Conservation (phyloP, 2,888 invertebrate genomes). For the Polyommatus iphigenia region DNA sequence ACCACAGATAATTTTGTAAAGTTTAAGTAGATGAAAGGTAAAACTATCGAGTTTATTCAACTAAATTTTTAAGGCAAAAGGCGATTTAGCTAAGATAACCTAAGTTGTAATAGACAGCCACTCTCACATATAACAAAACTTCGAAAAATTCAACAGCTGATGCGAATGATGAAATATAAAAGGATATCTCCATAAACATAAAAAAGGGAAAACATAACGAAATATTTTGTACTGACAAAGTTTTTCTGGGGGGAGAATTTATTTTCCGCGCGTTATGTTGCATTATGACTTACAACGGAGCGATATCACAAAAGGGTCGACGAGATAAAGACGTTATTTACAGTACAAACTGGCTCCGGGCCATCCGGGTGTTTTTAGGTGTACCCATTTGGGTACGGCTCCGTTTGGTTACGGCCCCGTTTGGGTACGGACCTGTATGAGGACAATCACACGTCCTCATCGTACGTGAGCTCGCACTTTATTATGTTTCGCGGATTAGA, state of each 20-base stretch:
- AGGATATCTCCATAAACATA: slow-evolving; percentile 8
- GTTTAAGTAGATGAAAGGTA: not conserved
- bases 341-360: slow-evolving; percentile 48
- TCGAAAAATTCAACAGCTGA: slow-evolving; percentile 1
- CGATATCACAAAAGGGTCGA: slow-evolving; percentile 29
- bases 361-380: not conserved
- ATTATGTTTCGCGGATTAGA: not conserved
- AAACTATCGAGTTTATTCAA: not conserved
- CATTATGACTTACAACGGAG: slow-evolving; percentile 19
- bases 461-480: not conserved
- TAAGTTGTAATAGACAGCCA: not conserved
- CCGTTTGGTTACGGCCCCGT: not conserved
- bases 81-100: not conserved
- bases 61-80: not conserved
- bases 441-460: not conserved
- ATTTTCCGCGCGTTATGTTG: not conserved
- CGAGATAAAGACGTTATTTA: slow-evolving; percentile 48
- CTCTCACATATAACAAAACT: not conserved
- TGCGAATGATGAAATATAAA: not conserved
- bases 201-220: slow-evolving; percentile 5
- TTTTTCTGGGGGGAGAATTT: slow-evolving; percentile 10
- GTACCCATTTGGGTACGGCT: not conserved
- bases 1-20: no score
- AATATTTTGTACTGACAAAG: slow-evolving; percentile 14
- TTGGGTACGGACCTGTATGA: not conserved